These are phyloP conservation scores for Bradypodion pumilum DNA, from an alignment of 2,797 vertebrate genomes.

Conservation along the genomic window DNA sequence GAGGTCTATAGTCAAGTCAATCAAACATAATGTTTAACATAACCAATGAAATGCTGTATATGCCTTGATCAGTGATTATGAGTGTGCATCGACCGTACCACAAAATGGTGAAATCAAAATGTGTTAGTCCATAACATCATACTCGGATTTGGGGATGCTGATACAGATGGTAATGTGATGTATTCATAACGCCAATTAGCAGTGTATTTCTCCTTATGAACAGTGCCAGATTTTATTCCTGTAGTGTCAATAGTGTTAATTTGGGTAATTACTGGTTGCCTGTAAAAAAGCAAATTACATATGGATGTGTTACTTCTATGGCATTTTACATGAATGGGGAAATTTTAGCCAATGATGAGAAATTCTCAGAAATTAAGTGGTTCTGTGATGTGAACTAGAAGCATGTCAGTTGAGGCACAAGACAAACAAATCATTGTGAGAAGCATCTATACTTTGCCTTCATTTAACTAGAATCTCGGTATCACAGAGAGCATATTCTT, in stretches of 20 bases:
- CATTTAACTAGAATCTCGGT: not conserved
- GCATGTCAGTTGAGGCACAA: not conserved
- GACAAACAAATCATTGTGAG: not conserved
- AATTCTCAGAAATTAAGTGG: not conserved
- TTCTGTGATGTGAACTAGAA: not conserved
- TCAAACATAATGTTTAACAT: not conserved
- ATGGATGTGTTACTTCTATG: not conserved
- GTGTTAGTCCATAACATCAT: not conserved
- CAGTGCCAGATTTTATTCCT: not conserved
- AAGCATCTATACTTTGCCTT: not conserved
- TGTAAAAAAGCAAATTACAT: not conserved
- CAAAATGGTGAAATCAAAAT: not conserved
- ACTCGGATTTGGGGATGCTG: no score
- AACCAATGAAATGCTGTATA: not conserved
- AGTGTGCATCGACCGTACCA: not conserved
- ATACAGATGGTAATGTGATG: not conserved
- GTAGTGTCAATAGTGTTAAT: constrained; percentile 33
- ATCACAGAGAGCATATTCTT: not conserved
- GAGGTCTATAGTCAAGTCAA: not conserved
- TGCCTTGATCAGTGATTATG: not conserved
- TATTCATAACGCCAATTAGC: not conserved
- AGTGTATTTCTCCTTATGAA: constrained; percentile 30
- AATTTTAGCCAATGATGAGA: not conserved
- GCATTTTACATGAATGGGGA: no score
- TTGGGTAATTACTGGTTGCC: not conserved